Base-by-base conservation (phyloP, 2,797 vertebrate species). In the Liparis tanakae region DNA sequence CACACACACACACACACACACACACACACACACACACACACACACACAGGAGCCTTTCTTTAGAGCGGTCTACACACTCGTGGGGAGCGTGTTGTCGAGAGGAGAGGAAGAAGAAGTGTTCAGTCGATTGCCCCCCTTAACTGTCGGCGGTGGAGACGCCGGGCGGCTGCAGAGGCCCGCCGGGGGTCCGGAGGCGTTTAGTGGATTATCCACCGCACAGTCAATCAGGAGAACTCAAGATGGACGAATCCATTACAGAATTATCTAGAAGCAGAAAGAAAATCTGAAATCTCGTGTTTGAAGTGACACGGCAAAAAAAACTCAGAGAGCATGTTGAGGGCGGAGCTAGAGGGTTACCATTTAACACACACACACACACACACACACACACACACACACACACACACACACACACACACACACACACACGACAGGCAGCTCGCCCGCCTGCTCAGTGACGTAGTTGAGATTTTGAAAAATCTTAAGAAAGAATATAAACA, bases 401-500 rank as follows among this genome's bases (percentile, higher is more conserved):
- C n/a, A n/a, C n/a, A n/a, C n/a, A n/a, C n/a, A n/a, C n/a, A n/a
- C 79, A 4, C 74, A 80, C 81, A 67, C 34, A 51, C 63, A 62
- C 83, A 83, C 65, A 74, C 83, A 22, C 10, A 53, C 20, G 13
- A 86, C 88, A 69, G 75, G 72, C 80, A 72, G 77, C 76, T 71
- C 81, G 83, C 85, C 84, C 61, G 30, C 72, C 71, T 76, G 82
- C 33, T 77, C 85, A 86, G 90, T 90, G 82, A 87, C 90, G 85
- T 87, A 85, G 85, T 89, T 79, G 87, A 80, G 75, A 82, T 87
- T 89, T 92, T 89, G n/a, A n/a, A 93, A 88, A 92, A 82, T 87
- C 88, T 92, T 89, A 93, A 89, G 18, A 46, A 44, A 10, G 1
- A 12, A 39, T 39, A 39, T 39, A 30, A 13, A 5, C 14, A 5